Conservation (phyloP, 2,113 vertebrate genomes). For the Sinocyclocheilus grahami region DNA sequence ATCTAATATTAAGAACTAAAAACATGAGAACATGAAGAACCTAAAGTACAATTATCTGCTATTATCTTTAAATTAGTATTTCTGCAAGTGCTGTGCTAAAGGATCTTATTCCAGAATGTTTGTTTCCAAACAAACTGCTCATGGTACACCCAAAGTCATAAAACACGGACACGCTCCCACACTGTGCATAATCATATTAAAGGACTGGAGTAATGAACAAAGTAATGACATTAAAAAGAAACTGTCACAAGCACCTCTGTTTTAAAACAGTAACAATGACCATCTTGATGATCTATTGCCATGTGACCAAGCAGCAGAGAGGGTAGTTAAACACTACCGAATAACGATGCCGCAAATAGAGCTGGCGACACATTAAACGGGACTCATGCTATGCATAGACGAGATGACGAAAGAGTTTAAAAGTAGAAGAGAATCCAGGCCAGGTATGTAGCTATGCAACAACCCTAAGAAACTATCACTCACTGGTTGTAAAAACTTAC, state of each 20-base stretch:
- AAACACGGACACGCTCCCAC: not conserved
- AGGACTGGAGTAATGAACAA: not conserved
- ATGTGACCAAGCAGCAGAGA: conserved; percentile 30
- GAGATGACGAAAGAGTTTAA: conserved; percentile 35
- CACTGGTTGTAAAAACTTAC: conserved; percentile 25
- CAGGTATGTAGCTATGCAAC: not conserved
- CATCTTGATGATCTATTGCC: not conserved
- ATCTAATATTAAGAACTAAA: not conserved
- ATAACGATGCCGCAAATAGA: conserved; percentile 60
- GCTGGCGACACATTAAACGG: conserved; percentile 24
- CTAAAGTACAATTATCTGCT: too few species aligned
- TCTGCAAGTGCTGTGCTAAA: not conserved
- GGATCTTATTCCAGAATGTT: not conserved
- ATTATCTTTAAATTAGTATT: too few species aligned
- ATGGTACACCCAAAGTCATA: conserved; percentile 11
- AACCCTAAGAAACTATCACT: not conserved
- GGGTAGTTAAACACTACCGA: conserved; percentile 8
- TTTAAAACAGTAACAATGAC: conserved; percentile 8
- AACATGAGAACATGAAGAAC: not conserved
- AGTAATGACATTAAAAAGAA: not conserved
- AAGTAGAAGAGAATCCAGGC: conserved; percentile 48
- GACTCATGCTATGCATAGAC: conserved; percentile 28
- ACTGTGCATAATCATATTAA: not conserved
- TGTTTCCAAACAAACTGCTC: conserved; percentile 7
- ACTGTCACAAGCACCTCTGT: not conserved